Evolutionary conservation across 2,888 invertebrate species (phyloP), one percentile per base, ranked within the genome.

Genomic region (Tipula unca): DNA sequence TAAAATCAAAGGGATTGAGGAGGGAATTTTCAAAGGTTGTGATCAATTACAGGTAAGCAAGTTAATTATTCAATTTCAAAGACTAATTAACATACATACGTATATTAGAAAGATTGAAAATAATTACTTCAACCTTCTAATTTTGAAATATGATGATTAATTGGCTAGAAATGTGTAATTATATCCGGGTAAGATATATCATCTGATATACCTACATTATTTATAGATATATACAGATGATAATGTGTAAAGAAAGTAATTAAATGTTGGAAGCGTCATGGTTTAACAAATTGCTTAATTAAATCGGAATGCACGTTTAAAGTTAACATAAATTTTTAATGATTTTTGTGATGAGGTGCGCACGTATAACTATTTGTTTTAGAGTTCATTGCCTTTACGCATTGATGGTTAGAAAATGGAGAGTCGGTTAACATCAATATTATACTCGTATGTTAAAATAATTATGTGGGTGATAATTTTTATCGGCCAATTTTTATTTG

Each of bases 21-120:
- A 96, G 89, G 97, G 97, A 0, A 93, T 97, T 85, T 92, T 97
- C 32, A 96, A 96, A 90, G 96, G 96, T 1, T 96, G 97, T 89
- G 92, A 93, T 85, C 94, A 94, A 87, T 92, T 97, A 10, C 93
- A 94, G 93, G 95, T 83, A 83, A 25, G 20, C 69, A 25, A 48
- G 5, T 48, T 69, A 69, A n/a, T n/a, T n/a, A n/a, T n/a, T n/a
- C n/a, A n/a, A n/a, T n/a, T n/a, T n/a, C n/a, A n/a, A n/a, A n/a
- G 1, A 48, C 6, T 8, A n/a, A 48, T 48, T 48, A 48, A 14
- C 42, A 42, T 14, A 42, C n/a, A n/a, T n/a, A 14, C 42, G 48
- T 17, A 32, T 32, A 2, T 32, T 32, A 32, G 3, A 32, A 32
- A 32, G 3, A 2, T 32, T 17, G 3, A 48, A 48, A 17, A 48